Percentiles rank a stretch among this genome's conserved stretches.
Evolutionary conservation across 92 coral and sea anemone genomes (phyloP).

Genomic region (Pocillopora meandrina): DNA sequence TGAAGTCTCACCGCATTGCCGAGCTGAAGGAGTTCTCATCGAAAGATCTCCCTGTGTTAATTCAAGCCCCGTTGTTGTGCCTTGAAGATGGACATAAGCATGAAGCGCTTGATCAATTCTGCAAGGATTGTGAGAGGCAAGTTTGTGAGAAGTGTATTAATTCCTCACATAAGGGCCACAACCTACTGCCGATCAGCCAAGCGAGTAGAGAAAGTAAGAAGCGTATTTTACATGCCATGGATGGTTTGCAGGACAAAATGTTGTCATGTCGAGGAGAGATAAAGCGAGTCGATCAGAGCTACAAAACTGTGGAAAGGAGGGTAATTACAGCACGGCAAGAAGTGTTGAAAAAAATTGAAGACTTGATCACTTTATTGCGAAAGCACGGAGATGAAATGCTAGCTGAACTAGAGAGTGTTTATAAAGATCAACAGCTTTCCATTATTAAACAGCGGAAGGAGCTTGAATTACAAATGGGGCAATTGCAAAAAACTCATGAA

Average conservation of each 20-base stretch:
- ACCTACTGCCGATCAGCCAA: constrained; percentile 48
- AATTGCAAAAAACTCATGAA: constrained; percentile 63
- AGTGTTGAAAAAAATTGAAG: constrained; percentile 61
- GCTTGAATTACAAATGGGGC: constrained; percentile 58
- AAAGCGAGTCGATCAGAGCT: constrained; percentile 50
- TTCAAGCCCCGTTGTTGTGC: constrained; percentile 70
- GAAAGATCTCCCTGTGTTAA: constrained; percentile 59
- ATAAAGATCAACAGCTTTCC: constrained; percentile 64
- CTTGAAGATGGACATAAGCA: constrained; percentile 58
- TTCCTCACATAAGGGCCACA: constrained; percentile 58
- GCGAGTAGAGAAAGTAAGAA: constrained; percentile 57
- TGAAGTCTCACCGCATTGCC: constrained; percentile 61
- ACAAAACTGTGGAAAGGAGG: constrained; percentile 59
- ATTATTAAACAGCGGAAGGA: constrained; percentile 49
- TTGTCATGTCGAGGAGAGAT: constrained; percentile 39
- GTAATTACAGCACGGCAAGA: constrained; percentile 60
- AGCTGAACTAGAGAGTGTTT: constrained; percentile 60
- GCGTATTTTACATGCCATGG: constrained; percentile 53
- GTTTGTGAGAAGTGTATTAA: constrained; percentile 77
- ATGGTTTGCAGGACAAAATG: constrained; percentile 58
- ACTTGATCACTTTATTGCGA: constrained; percentile 52
- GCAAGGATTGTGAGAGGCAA: constrained; percentile 65
- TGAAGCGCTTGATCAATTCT: constrained; percentile 60
- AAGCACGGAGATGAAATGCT: constrained; percentile 73
- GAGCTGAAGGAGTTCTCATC: constrained; percentile 59